A percentile compares a stretch with the other conserved stretches of the same genome.
phyloP scores from a whole-genome alignment of 2,797 vertebrate genomes.

The Sebastes hopkinsi region DNA sequence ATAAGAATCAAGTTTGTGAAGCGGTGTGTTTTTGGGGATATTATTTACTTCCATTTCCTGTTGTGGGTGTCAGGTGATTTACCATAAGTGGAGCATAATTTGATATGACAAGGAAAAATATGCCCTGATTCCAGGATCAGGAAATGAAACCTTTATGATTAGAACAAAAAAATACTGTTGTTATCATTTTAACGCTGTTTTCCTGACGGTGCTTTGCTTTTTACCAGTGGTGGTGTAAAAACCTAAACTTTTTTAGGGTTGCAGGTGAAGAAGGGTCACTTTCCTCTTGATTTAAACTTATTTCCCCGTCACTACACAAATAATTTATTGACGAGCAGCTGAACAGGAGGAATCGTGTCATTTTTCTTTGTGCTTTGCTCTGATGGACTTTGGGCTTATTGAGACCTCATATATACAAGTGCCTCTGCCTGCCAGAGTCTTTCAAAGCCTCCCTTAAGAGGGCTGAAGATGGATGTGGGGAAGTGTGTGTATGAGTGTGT shows the following conservation, averaged over 20 bases:
- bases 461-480: constrained; percentile 74
- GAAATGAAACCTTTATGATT: neutral
- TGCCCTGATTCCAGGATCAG: neutral
- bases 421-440: constrained; percentile 66
- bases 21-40: neutral
- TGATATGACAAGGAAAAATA: constrained; percentile 27
- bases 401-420: constrained; percentile 67
- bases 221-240: neutral
- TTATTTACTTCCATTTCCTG: constrained; percentile 20
- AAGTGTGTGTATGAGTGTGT: constrained; percentile 51
- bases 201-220: neutral
- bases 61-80: constrained; percentile 16
- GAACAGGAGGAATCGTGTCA: constrained; percentile 24
- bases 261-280: neutral
- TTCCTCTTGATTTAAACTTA: neutral
- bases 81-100: constrained; percentile 19
- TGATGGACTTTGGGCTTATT: constrained; percentile 62
- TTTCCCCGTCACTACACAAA: neutral
- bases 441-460: constrained; percentile 75
- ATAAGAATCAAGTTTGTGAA: neutral
- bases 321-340: neutral
- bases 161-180: neutral
- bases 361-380: constrained; percentile 41
- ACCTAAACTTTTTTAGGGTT: neutral
- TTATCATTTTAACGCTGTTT: neutral